These are phyloP conservation scores for Agelastica alni DNA, from an alignment of 2,888 invertebrate species.

Conservation along the genomic window DNA sequence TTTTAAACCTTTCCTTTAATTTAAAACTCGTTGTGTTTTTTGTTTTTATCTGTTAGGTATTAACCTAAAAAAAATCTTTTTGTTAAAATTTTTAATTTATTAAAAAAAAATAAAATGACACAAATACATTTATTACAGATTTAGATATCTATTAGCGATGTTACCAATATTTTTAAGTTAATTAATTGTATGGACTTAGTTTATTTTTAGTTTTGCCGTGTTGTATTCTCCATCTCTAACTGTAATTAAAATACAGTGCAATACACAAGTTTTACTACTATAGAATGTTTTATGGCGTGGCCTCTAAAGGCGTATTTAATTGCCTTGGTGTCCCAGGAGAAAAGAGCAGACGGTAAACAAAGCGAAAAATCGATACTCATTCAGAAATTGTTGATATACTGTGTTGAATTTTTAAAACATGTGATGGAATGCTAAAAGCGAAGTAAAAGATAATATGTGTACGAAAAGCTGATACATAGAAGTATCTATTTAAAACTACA, in stretches of 20 bases:
- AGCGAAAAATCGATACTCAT: slow-evolving; percentile 23
- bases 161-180: too few species aligned
- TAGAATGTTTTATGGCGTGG: slow-evolving; percentile 12
- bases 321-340: slow-evolving; percentile 27
- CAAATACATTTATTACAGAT: too few species aligned
- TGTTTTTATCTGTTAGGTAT: too few species aligned
- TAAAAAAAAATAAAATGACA: too few species aligned
- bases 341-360: slow-evolving; percentile 32
- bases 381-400: slow-evolving; percentile 16
- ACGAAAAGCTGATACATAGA: too few species aligned
- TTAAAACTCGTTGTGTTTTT: too few species aligned
- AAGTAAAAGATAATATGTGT: neutral
- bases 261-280: neutral
- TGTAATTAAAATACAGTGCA: slow-evolving; percentile 1
- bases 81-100: too few species aligned
- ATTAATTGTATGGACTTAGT: neutral
- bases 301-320: slow-evolving; percentile 28
- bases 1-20: too few species aligned
- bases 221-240: neutral
- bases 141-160: too few species aligned
- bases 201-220: too few species aligned
- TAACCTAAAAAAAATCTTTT: too few species aligned
- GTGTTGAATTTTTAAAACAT: slow-evolving; percentile 7
- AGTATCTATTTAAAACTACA: too few species aligned
- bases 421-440: neutral